Base-by-base conservation (phyloP, 1,140 invertebrate species). In the Cheumatopsyche charites region DNA sequence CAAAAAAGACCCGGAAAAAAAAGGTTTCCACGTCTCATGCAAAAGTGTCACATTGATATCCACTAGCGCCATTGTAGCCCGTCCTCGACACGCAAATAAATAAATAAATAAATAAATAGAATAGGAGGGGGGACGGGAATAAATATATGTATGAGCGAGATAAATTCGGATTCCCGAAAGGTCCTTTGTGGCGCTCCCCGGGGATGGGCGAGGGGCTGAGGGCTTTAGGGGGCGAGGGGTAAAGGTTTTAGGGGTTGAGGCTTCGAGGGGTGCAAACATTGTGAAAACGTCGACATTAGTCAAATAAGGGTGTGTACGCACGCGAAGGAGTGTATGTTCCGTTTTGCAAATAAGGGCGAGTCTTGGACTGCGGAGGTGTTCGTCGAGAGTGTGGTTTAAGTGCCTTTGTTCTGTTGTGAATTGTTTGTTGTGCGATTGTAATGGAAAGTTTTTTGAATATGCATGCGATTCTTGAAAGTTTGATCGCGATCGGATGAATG, bases 221-320 rank as follows among this genome's bases (percentile, higher is more conserved):
- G 43, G 17, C n/a, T n/a, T n/a, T n/a, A n/a, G n/a, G n/a, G n/a
- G n/a, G n/a, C n/a, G n/a, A n/a, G n/a, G n/a, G n/a, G n/a, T n/a
- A n/a, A n/a, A n/a, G n/a, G n/a, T n/a, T n/a, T n/a, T n/a, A n/a
- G n/a, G n/a, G n/a, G n/a, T n/a, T n/a, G n/a, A n/a, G n/a, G n/a
- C n/a, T n/a, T n/a, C n/a, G n/a, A n/a, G 17, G 17, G 17, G 17
- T 17, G 47, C 45, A 68, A 68, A 68, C 47, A 68, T 68, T 55
- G 47, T 55, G 29, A 41, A 58, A 68, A 68, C 49, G 47, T 68
- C 47, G 45, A 58, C 66, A 68, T 68, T 68, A 68, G 66, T 68
- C 66, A 68, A 68, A 68, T 68, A 68, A 55, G 66, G 66, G 66
- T 25, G 26, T 68, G 29, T 68, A 9, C 9, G 29, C 9, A 9